Evolutionary conservation across 2,888 invertebrate genomes (phyloP).

Genomic region (Schizaphis graminum): DNA sequence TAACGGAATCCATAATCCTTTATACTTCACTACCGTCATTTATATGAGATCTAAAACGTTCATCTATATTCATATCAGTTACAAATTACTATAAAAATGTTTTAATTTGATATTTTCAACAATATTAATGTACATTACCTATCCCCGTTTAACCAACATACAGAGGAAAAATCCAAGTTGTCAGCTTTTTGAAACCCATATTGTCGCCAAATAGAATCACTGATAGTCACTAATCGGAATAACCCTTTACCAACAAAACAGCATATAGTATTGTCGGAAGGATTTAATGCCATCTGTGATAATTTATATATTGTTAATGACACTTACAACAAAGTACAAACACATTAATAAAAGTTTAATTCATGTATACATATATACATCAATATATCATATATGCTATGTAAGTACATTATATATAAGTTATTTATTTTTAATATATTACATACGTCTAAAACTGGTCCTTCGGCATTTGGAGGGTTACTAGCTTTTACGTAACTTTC

Average conservation of each 20-base stretch:
- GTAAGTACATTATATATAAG: too few relatives aligned
- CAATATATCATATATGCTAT: neutral
- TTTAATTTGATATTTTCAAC: neutral
- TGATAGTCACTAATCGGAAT: constrained; percentile 82
- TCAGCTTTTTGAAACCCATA: constrained; percentile 89
- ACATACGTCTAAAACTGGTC: constrained; percentile 76
- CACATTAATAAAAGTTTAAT: neutral
- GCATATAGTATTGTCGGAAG: constrained; percentile 81
- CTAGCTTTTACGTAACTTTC: constrained; percentile 82
- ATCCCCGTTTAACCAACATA: constrained; percentile 87
- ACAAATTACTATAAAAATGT: neutral
- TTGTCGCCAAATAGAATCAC: constrained; percentile 84
- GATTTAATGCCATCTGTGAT: constrained; percentile 82
- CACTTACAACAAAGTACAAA: neutral
- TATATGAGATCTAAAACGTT: neutral
- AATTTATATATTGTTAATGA: constrained; percentile 8
- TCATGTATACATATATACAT: neutral
- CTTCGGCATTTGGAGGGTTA: constrained; percentile 77
- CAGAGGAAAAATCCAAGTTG: constrained; percentile 79
- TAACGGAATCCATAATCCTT: neutral
- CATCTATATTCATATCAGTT: neutral
- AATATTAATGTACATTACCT: constrained; percentile 44
- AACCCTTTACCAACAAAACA: constrained; percentile 78
- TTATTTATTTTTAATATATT: neutral
- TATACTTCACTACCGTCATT: neutral